A percentile compares a stretch with the other conserved stretches of the same genome.
Conservation (phyloP, 2,113 vertebrate species). For the Mastomys natalensis region DNA sequence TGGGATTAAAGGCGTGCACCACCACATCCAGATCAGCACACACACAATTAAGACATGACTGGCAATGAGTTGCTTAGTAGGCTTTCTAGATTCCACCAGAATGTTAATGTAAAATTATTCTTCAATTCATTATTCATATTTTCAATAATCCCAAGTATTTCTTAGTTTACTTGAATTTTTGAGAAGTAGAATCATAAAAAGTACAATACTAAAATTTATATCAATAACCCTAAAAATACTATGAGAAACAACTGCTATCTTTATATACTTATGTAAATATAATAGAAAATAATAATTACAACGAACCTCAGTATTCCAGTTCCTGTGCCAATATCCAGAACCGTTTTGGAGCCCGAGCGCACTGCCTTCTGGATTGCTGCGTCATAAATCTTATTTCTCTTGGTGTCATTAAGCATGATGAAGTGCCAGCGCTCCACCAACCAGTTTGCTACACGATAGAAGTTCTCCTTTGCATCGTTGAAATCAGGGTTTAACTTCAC, state of each 20-base stretch:
- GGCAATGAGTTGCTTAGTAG: not conserved
- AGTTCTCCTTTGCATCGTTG: constrained; percentile 96
- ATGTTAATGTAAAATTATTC: constrained; percentile 35
- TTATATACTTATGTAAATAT: not conserved
- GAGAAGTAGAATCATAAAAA: constrained; percentile 56
- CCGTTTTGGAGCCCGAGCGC: constrained; percentile 89
- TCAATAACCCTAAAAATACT: constrained; percentile 5
- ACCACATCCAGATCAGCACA: not conserved
- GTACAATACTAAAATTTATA: not conserved
- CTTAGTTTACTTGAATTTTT: constrained; percentile 28
- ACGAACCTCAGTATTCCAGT: constrained; percentile 96
- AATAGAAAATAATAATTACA: not conserved
- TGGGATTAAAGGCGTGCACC: not conserved
- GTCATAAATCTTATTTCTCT: constrained; percentile 93
- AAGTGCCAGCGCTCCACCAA: constrained; percentile 99
- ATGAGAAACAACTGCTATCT: constrained; percentile 34
- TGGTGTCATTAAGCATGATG: constrained; percentile 97
- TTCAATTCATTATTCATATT: constrained; percentile 42
- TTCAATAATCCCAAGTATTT: constrained; percentile 36
- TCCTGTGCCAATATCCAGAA: constrained; percentile 97
- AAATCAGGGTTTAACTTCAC: constrained; percentile 95
- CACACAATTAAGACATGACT: not conserved
- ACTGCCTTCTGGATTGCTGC: constrained; percentile 94
- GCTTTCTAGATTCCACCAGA: constrained; percentile 14
- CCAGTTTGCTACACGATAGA: constrained; percentile 98